Evolutionary conservation across 2,113 vertebrate genomes (phyloP).

Genomic region (Neodontobutis hainanensis): DNA sequence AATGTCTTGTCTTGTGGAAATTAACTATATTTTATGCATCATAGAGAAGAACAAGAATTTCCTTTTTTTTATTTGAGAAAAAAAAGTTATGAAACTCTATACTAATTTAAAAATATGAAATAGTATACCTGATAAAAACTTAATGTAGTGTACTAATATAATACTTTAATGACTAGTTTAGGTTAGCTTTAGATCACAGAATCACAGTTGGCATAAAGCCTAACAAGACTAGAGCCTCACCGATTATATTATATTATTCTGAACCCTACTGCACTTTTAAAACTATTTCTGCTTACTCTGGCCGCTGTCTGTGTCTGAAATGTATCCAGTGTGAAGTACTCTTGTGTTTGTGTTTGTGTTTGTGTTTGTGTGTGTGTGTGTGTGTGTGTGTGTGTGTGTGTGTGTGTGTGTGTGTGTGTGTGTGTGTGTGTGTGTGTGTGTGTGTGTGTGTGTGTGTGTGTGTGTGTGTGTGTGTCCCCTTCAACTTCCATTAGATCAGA

Average conservation of each 20-base stretch:
- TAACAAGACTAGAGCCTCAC: background rate
- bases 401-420: constrained; percentile 26
- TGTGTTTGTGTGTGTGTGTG: constrained; percentile 21
- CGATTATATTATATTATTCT: background rate
- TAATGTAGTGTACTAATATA: too few relatives aligned
- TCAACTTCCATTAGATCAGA: constrained; percentile 63
- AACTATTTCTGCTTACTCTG: constrained; percentile 21
- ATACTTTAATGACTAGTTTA: too few relatives aligned
- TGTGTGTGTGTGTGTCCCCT: constrained; percentile 37
- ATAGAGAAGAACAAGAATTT: too few relatives aligned
- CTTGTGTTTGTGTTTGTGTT: too few relatives aligned
- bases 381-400: constrained; percentile 26
- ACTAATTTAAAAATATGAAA: too few relatives aligned
- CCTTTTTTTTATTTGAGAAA: too few relatives aligned
- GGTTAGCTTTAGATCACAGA: too few relatives aligned
- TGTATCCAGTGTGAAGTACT: constrained; percentile 24
- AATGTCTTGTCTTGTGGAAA: too few relatives aligned
- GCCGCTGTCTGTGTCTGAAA: constrained; percentile 7
- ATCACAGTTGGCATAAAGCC: background rate
- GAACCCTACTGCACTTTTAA: constrained; percentile 6
- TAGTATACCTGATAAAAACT: too few relatives aligned
- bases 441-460: too few relatives aligned
- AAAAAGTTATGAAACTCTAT: too few relatives aligned
- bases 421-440: constrained; percentile 26
- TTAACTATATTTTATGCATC: too few relatives aligned